Conservation (phyloP, 2,888 invertebrate species). For the Ophraella communa region DNA sequence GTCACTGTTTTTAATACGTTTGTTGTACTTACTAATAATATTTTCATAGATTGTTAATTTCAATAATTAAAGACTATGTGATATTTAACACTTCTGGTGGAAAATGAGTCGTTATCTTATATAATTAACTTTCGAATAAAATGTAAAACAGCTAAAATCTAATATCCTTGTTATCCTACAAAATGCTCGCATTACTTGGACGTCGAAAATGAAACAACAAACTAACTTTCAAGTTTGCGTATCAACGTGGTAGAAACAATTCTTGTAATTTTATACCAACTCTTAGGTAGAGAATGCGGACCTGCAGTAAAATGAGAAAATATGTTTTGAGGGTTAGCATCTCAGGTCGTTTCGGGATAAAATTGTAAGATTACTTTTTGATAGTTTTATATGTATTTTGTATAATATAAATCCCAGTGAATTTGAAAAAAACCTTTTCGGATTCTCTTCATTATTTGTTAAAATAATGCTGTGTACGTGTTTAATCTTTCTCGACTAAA, state of each 20-base stretch:
- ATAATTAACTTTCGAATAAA: not conserved
- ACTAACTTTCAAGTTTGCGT: not conserved
- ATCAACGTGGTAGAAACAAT: conserved; percentile 4
- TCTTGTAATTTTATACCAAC: conserved; percentile 30
- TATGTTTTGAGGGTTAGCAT: not conserved
- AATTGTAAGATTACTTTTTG: not conserved
- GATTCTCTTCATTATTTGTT: no score
- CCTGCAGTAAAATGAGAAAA: conserved; percentile 22
- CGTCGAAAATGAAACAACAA: conserved; percentile 19
- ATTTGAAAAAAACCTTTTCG: no score
- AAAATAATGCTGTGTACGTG: no score
- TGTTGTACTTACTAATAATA: no score
- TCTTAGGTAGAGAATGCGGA: conserved; percentile 27
- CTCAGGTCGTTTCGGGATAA: not conserved
- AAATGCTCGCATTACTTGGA: conserved; percentile 29
- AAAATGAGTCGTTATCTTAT: not conserved
- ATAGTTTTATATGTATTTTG: no score
- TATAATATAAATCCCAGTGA: no score
- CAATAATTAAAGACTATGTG: no score
- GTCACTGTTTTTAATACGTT: no score
- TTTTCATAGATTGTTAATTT: no score
- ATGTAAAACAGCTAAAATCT: not conserved
- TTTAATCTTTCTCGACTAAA: no score
- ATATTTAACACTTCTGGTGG: no score
- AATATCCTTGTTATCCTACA: conserved; percentile 9